A percentile compares a stretch with the other conserved stretches of the same genome.
Conservation (phyloP, 2,113 vertebrate genomes). For the Cyrtonyx montezumae region DNA sequence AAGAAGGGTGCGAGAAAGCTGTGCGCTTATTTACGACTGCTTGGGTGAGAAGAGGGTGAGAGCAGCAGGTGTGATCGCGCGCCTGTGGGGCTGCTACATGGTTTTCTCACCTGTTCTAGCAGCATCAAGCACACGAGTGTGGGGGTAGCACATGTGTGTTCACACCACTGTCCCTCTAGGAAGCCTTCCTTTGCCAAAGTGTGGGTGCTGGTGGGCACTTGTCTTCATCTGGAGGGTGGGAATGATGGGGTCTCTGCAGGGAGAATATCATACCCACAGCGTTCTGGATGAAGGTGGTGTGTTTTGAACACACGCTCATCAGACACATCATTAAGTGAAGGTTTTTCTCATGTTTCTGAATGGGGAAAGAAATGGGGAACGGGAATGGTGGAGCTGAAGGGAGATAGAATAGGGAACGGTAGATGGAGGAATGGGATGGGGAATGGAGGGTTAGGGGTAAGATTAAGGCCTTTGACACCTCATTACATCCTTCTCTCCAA, state of each 20-base stretch:
- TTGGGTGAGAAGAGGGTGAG: not conserved
- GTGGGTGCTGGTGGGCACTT: not conserved
- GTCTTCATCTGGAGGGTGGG: not conserved
- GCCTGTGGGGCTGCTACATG: not conserved
- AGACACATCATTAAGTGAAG: not conserved
- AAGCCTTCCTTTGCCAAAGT: not conserved
- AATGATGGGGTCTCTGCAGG: not conserved
- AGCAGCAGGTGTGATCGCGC: not conserved
- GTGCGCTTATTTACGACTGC: not conserved
- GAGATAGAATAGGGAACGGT: too few relatives aligned
- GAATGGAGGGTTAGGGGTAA: too few relatives aligned
- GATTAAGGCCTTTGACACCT: too few relatives aligned
- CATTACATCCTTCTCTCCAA: too few relatives aligned
- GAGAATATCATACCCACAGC: fast-evolving
- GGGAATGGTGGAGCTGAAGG: too few relatives aligned
- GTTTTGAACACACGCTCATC: not conserved
- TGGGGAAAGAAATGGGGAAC: too few relatives aligned
- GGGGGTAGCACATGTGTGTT: not conserved
- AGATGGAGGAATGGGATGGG: too few relatives aligned
- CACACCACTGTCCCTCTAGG: not conserved
- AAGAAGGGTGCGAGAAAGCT: too few relatives aligned
- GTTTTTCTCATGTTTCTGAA: not conserved
- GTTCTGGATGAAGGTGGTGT: not conserved
- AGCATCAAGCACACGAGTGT: not conserved
- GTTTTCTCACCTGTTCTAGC: constrained; percentile 8